Conservation (phyloP, 2,888 invertebrate species). For the Scaptomyza flava region DNA sequence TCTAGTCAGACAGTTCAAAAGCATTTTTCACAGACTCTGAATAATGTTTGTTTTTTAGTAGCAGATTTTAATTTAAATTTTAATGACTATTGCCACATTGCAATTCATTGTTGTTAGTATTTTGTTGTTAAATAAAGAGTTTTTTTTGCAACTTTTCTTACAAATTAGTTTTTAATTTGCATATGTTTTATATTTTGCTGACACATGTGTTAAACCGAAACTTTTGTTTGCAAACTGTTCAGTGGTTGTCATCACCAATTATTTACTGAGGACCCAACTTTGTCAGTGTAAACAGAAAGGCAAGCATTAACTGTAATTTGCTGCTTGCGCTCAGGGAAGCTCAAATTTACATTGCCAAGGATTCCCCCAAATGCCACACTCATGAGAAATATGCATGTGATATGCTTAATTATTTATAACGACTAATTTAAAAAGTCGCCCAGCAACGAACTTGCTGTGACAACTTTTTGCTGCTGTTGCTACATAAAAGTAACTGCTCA, state of each 20-base stretch:
- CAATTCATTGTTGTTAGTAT: too few relatives aligned
- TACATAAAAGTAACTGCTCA: slow-evolving; percentile 44
- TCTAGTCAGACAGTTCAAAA: not conserved
- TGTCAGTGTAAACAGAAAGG: slow-evolving; percentile 24
- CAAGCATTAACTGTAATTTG: slow-evolving; percentile 49
- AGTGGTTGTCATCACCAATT: slow-evolving; percentile 36
- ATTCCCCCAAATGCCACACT: slow-evolving; percentile 26
- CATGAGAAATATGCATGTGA: slow-evolving; percentile 42
- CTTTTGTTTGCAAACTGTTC: slow-evolving; percentile 41
- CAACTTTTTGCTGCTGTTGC: slow-evolving; percentile 40
- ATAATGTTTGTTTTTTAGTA: not conserved
- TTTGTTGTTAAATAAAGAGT: not conserved
- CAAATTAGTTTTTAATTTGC: slow-evolving; percentile 22
- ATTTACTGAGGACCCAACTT: slow-evolving; percentile 39
- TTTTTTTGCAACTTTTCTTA: not conserved
- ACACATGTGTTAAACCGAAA: slow-evolving; percentile 22
- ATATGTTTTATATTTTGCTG: slow-evolving; percentile 28
- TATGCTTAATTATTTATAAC: slow-evolving; percentile 73
- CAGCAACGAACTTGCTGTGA: slow-evolving; percentile 23
- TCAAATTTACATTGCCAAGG: slow-evolving; percentile 24
- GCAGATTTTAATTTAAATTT: not conserved
- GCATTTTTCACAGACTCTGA: not conserved
- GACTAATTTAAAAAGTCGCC: slow-evolving; percentile 73
- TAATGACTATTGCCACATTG: too few relatives aligned
- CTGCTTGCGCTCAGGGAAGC: slow-evolving; percentile 31